phyloP scores from a whole-genome alignment of 2,113 vertebrate species.

The Puffinus mauretanicus region DNA sequence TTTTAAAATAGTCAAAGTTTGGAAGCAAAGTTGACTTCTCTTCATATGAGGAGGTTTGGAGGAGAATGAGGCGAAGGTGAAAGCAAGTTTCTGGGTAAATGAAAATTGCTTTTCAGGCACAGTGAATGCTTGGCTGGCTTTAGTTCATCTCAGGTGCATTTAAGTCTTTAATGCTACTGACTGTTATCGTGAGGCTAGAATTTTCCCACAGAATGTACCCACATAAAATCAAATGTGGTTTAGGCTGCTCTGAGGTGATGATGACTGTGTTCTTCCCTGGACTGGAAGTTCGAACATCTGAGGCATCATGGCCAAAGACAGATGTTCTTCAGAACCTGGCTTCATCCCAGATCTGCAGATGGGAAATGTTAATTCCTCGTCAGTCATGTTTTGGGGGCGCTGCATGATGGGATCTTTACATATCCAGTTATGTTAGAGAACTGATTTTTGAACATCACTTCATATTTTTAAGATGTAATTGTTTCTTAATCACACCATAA shows the following conservation, averaged over 20 bases:
- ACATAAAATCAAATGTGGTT: not conserved
- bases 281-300: not conserved
- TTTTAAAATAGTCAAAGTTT: not conserved
- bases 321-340: not conserved
- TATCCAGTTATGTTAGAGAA: not conserved
- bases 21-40: not conserved
- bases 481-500: not conserved
- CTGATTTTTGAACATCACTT: not conserved
- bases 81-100: not conserved
- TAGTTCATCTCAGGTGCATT: not conserved
- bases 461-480: not conserved
- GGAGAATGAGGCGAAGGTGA: not conserved
- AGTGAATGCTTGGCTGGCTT: not conserved
- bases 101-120: not conserved
- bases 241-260: not conserved
- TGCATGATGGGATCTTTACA: not conserved
- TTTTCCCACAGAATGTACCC: not conserved
- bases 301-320: not conserved
- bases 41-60: not conserved
- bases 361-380: not conserved
- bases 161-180: not conserved
- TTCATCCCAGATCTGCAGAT: not conserved
- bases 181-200: not conserved
- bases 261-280: not conserved
- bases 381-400: not conserved